These are phyloP conservation scores for Polypedilum pembai DNA, from an alignment of 1,140 invertebrate species.

Conservation along the genomic window DNA sequence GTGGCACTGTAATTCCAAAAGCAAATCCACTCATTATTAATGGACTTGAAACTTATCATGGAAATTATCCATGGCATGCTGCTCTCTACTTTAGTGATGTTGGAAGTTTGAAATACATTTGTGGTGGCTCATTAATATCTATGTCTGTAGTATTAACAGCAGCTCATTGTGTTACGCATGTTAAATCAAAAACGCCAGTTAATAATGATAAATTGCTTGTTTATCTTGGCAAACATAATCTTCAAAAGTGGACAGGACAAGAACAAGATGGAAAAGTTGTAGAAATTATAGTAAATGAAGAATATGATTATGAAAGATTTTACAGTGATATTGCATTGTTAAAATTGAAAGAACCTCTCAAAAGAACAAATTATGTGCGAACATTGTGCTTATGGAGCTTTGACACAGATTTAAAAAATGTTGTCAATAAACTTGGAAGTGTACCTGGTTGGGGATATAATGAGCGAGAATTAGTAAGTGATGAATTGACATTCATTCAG, in stretches of 20 bases:
- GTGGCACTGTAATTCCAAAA: not conserved
- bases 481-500: conserved; percentile 46
- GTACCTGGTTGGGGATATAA: conserved; percentile 60
- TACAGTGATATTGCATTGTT: conserved; percentile 52
- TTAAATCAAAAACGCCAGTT: not conserved
- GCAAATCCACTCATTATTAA: not conserved
- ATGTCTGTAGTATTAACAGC: conserved; percentile 40
- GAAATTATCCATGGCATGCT: not conserved
- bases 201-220: not conserved
- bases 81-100: not conserved
- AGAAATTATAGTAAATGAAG: conserved; percentile 49
- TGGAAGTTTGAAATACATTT: conserved; percentile 31
- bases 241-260: conserved; percentile 7
- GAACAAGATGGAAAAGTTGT: conserved; percentile 40
- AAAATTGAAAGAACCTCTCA: conserved; percentile 43
- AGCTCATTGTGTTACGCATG: conserved; percentile 38
- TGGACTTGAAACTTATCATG: not conserved
- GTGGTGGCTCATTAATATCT: conserved; percentile 40
- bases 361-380: conserved; percentile 48
- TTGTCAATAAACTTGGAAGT: conserved; percentile 48
- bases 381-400: conserved; percentile 55
- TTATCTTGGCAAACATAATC: conserved; percentile 10
- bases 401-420: conserved; percentile 42
- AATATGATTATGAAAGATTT: conserved; percentile 50
- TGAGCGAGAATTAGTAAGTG: conserved; percentile 46